Percentiles rank a stretch among this genome's conserved stretches.
phyloP scores from a whole-genome alignment of 53 echinoderm and acorn worm genomes.

The Patiria pectinifera region DNA sequence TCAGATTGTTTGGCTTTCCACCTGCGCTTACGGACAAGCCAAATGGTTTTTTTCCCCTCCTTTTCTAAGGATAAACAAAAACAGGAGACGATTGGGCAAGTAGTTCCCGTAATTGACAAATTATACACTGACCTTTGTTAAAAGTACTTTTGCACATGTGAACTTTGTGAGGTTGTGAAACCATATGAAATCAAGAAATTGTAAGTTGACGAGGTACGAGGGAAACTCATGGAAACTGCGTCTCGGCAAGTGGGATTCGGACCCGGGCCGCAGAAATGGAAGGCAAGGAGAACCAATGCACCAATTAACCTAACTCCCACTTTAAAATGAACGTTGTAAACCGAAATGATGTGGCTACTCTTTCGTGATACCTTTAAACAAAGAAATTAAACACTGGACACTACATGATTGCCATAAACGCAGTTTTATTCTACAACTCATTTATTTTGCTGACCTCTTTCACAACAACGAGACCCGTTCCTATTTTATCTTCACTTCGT shows the following conservation, averaged over 20 bases:
- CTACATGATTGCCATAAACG: background rate
- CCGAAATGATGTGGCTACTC: too few relatives aligned
- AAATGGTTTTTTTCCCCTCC: background rate
- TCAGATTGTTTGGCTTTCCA: background rate
- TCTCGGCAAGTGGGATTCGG: too few relatives aligned
- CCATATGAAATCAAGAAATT: background rate
- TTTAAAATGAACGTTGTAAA: too few relatives aligned
- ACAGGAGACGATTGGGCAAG: background rate
- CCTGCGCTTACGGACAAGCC: background rate
- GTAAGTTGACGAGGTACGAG: background rate
- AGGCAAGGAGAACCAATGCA: too few relatives aligned
- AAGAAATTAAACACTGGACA: too few relatives aligned
- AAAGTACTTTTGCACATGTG: conserved; percentile 1
- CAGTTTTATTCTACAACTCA: background rate
- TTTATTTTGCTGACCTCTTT: background rate
- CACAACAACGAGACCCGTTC: background rate
- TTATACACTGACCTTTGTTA: background rate
- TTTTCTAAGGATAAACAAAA: background rate
- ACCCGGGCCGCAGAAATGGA: too few relatives aligned
- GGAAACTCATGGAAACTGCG: too few relatives aligned
- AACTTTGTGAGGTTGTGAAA: background rate
- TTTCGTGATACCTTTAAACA: too few relatives aligned
- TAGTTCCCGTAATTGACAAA: background rate
- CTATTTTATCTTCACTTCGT: background rate
- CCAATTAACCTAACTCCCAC: too few relatives aligned